These are phyloP conservation scores for Seladonia tumulorum DNA, from an alignment of 2,888 invertebrate genomes.

Conservation along the genomic window DNA sequence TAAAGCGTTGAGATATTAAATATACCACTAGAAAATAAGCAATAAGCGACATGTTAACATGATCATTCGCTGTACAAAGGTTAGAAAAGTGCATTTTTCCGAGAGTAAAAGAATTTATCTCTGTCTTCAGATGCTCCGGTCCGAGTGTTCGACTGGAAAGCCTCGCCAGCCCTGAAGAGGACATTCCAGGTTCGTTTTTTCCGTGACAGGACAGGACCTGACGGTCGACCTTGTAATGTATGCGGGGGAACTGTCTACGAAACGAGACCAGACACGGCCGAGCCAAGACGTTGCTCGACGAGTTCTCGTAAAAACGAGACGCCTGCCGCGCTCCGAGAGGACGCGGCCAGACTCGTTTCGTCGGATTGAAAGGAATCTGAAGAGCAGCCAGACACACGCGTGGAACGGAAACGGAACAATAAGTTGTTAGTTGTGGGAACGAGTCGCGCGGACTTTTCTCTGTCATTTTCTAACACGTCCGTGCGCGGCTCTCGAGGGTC, in stretches of 20 bases:
- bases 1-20: too few relatives aligned
- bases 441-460: neutral
- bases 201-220: slow-evolving; percentile 15
- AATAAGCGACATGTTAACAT: too few relatives aligned
- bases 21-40: too few relatives aligned
- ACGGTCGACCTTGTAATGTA: slow-evolving; percentile 10
- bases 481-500: neutral
- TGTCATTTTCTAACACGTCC: neutral
- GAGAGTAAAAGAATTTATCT: too few relatives aligned
- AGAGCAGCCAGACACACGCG: neutral
- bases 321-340: slow-evolving; percentile 10
- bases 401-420: slow-evolving; percentile 34
- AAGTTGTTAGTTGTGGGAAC: slow-evolving; percentile 28
- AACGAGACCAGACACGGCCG: slow-evolving; percentile 18
- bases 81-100: too few relatives aligned
- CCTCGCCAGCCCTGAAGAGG: slow-evolving; percentile 15
- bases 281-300: slow-evolving; percentile 1
- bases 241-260: neutral
- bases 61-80: too few relatives aligned
- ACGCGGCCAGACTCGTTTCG: slow-evolving; percentile 14
- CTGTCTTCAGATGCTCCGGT: too few relatives aligned
- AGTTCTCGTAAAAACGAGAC: slow-evolving; percentile 29
- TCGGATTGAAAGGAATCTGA: slow-evolving; percentile 38
- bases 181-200: slow-evolving; percentile 15
- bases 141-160: too few relatives aligned